Percentiles rank a stretch among this genome's conserved stretches.
Conservation (phyloP, 92 coral and sea anemone species). For the Plumapathes pennacea region DNA sequence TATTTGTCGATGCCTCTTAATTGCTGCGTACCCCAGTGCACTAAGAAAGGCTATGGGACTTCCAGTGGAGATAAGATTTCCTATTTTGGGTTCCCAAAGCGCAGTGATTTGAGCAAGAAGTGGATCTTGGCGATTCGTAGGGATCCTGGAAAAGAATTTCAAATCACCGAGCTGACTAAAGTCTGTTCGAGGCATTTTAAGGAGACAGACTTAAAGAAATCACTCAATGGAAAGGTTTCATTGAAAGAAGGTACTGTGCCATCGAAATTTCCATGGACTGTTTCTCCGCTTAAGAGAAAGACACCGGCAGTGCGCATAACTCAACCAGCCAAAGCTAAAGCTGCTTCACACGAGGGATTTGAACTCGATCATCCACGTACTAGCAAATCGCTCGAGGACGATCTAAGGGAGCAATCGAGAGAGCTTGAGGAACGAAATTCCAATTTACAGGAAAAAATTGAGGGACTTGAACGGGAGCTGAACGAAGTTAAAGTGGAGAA, state of each 20-base stretch:
- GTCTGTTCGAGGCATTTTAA: constrained; percentile 36
- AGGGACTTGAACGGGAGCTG: too few species aligned
- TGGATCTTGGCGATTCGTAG: constrained; percentile 2
- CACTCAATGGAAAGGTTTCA: constrained; percentile 25
- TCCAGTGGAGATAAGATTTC: constrained; percentile 13
- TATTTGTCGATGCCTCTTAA: constrained; percentile 12
- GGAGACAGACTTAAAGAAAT: constrained; percentile 18
- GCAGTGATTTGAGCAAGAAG: not conserved
- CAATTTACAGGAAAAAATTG: too few species aligned
- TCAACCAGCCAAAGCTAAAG: too few species aligned
- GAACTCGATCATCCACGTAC: too few species aligned
- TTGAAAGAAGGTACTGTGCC: constrained; percentile 26
- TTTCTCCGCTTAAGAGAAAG: constrained; percentile 43
- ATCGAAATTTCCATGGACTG: too few species aligned
- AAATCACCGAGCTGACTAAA: constrained; percentile 11
- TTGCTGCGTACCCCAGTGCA: constrained; percentile 28
- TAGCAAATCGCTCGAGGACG: too few species aligned
- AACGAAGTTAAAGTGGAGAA: too few species aligned
- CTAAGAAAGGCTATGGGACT: constrained; percentile 16
- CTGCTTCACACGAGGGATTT: too few species aligned
- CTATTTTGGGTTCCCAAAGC: constrained; percentile 19
- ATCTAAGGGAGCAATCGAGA: too few species aligned
- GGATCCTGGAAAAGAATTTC: constrained; percentile 26
- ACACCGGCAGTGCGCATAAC: constrained; percentile 43
- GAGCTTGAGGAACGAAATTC: too few species aligned